These are phyloP conservation scores for Plecotus auritus DNA, from an alignment of 2,113 vertebrate species.

Conservation along the genomic window DNA sequence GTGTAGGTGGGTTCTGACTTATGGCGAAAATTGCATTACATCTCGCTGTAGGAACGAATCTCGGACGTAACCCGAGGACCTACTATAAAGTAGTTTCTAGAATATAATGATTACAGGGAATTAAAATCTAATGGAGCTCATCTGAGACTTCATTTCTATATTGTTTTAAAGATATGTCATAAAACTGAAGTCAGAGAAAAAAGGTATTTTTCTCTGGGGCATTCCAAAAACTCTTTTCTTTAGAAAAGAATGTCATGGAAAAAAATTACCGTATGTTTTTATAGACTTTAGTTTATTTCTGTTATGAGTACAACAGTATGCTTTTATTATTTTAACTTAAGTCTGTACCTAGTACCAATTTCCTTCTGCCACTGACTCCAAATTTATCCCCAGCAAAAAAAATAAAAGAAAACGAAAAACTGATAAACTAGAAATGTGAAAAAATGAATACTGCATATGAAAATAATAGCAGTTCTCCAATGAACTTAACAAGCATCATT, in stretches of 20 bases:
- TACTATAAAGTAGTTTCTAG: background rate
- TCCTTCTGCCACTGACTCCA: background rate
- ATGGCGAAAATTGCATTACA: no score
- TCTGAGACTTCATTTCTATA: conserved; percentile 10
- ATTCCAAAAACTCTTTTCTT: background rate
- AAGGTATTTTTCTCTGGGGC: background rate
- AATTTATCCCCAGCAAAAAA: conserved; percentile 13
- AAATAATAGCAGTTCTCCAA: background rate
- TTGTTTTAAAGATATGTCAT: conserved; percentile 2
- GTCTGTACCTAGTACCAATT: background rate
- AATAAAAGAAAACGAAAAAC: background rate
- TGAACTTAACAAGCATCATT: background rate
- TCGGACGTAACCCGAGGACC: no score
- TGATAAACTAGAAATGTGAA: background rate
- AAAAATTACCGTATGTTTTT: background rate
- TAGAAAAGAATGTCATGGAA: background rate
- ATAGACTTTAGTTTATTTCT: conserved; percentile 18
- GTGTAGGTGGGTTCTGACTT: no score
- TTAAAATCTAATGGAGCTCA: conserved; percentile 4
- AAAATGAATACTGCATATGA: background rate
- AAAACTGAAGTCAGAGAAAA: conserved; percentile 23
- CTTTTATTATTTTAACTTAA: conserved; percentile 39
- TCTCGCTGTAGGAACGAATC: no score
- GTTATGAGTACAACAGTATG: background rate
- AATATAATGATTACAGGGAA: conserved; percentile 22